Percentiles rank a stretch among this genome's conserved stretches.
Evolutionary conservation across 2,888 invertebrate genomes (phyloP).

Genomic region (Prionchulus punctatus): DNA sequence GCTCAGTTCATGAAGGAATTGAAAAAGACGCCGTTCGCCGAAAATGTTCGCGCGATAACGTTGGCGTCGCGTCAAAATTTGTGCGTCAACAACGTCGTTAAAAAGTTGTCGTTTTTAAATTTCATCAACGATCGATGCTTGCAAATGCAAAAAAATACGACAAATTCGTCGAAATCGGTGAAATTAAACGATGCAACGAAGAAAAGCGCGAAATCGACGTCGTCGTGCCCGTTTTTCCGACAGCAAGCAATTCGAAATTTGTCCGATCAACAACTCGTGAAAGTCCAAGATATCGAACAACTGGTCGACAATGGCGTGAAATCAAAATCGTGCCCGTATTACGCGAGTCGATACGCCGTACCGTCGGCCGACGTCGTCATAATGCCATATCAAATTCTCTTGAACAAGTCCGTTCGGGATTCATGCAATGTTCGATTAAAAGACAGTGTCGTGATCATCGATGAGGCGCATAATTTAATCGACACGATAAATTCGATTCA

Average conservation of each 20-base stretch:
- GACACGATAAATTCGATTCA: conserved; percentile 75
- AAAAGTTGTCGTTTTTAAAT: conserved; percentile 51
- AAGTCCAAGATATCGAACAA: conserved; percentile 74
- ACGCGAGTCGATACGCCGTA: conserved; percentile 63
- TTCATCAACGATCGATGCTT: conserved; percentile 60
- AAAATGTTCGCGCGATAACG: conserved; percentile 39
- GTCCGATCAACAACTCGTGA: conserved; percentile 33
- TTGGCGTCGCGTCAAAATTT: conserved; percentile 44
- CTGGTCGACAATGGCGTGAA: conserved; percentile 48
- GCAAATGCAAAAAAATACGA: conserved; percentile 22
- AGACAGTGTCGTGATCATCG: conserved; percentile 62
- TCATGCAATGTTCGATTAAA: conserved; percentile 54
- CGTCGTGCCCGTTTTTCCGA: conserved; percentile 53
- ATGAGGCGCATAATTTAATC: conserved; percentile 89
- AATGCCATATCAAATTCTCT: conserved; percentile 49
- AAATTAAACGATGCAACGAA: conserved; percentile 9
- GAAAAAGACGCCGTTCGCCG: conserved; percentile 54
- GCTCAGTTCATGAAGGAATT: conserved; percentile 87
- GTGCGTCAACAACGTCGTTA: conserved; percentile 69
- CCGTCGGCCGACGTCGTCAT: conserved; percentile 54
- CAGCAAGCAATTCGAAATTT: conserved; percentile 45
- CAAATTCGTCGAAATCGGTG: conserved; percentile 15
- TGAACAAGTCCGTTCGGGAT: conserved; percentile 58
- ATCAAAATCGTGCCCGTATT: conserved; percentile 76
- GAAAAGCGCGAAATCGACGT: conserved; percentile 6